A percentile compares a stretch with the other conserved stretches of the same genome.
phyloP scores from a whole-genome alignment of 2,888 invertebrate species.

The Dilophus febrilis region DNA sequence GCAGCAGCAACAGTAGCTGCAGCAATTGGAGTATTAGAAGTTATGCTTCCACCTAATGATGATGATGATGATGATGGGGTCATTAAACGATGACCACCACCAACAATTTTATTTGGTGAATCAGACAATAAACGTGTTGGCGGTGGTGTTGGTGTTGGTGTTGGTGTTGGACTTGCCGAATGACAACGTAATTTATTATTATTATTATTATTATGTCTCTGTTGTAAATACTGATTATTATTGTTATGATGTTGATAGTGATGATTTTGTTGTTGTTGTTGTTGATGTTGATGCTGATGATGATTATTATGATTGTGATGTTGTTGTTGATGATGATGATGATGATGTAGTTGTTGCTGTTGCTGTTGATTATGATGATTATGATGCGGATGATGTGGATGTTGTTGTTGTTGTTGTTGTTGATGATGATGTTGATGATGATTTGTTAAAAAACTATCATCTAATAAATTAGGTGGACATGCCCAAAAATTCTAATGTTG shows the following conservation, averaged over 20 bases:
- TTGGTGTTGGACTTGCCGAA: conserved; percentile 7
- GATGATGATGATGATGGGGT: no score
- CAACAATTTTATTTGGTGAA: no score
- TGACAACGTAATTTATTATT: conserved; percentile 7
- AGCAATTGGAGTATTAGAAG: no score
- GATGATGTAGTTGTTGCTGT: neutral
- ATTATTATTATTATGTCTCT: no score
- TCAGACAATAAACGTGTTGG: no score
- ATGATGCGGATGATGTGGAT: neutral
- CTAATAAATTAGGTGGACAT: conserved; percentile 8
- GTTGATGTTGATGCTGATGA: neutral
- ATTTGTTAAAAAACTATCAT: conserved; percentile 6
- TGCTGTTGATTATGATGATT: neutral
- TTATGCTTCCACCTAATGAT: no score
- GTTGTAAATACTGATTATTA: conserved; percentile 5
- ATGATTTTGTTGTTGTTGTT: neutral
- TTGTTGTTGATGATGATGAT: neutral
- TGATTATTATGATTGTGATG: neutral
- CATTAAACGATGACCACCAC: no score
- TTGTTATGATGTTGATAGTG: neutral
- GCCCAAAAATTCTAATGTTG: conserved; percentile 10
- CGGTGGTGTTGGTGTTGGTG: conserved; percentile 3
- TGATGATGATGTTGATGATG: neutral
- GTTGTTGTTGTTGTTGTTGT: neutral
- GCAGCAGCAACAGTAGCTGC: no score